Evolutionary conservation across 2,113 vertebrate genomes (phyloP).

Genomic region (Chaetodon trifascialis): DNA sequence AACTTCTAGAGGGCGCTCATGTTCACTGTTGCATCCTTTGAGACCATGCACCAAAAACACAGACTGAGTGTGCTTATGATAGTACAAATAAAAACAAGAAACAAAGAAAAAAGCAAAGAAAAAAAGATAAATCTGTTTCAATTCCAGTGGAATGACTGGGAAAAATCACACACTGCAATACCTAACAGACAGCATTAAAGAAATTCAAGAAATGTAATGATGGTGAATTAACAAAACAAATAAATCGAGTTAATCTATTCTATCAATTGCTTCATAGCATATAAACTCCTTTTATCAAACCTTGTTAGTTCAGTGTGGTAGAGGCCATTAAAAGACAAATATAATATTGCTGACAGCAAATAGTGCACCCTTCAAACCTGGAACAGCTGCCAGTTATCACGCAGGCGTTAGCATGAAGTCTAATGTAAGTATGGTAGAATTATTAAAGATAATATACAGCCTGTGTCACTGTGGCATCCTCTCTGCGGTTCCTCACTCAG

Average conservation of each 20-base stretch:
- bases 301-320: no score
- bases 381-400: neutral
- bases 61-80: neutral
- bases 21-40: neutral
- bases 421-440: neutral
- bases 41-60: neutral
- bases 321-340: no score
- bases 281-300: no score
- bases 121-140: no score
- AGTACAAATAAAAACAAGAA: neutral
- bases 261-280: neutral
- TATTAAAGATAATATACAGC: neutral
- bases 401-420: neutral
- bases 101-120: neutral
- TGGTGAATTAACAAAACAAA: neutral
- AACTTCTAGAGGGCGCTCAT: slow-evolving; percentile 37
- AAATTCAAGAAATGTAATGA: neutral
- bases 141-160: no score
- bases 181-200: neutral
- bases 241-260: neutral
- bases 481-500: neutral
- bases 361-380: neutral
- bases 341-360: neutral
- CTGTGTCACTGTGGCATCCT: neutral
- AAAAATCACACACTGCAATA: neutral